These are phyloP conservation scores for Pterocles orientalis DNA, from an alignment of 2,113 vertebrate genomes.

Conservation along the genomic window DNA sequence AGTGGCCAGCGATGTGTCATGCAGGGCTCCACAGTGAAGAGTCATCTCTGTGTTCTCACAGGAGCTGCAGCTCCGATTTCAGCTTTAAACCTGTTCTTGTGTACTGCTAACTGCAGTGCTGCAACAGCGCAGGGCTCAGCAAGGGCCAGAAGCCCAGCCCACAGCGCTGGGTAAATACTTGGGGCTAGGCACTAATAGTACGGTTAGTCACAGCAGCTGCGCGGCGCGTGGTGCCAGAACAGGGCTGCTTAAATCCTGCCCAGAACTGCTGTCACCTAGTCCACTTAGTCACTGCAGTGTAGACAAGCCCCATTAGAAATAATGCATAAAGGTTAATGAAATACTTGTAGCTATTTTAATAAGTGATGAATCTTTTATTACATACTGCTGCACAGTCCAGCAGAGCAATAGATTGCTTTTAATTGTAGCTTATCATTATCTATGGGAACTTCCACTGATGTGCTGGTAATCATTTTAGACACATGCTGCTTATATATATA, in stretches of 20 bases:
- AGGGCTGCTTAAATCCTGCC: neutral
- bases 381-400: constrained; percentile 34
- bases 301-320: constrained; percentile 35
- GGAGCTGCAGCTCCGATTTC: neutral
- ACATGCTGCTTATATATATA: constrained; percentile 26
- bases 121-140: neutral
- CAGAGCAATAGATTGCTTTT: constrained; percentile 62
- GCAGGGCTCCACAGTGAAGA: neutral
- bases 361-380: constrained; percentile 62
- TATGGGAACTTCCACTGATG: neutral
- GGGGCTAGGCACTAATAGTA: neutral
- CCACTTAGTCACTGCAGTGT: neutral
- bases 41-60: neutral
- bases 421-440: constrained; percentile 51
- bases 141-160: neutral
- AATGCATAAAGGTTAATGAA: constrained; percentile 65
- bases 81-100: neutral
- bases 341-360: constrained; percentile 59
- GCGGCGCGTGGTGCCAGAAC: neutral
- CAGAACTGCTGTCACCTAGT: neutral
- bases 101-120: neutral
- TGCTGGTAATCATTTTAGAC: constrained; percentile 17
- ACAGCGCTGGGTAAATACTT: neutral
- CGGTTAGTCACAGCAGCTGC: neutral
- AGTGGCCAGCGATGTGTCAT: neutral